Conservation (phyloP, 2,888 invertebrate species). For the Adineta ricciae region DNA sequence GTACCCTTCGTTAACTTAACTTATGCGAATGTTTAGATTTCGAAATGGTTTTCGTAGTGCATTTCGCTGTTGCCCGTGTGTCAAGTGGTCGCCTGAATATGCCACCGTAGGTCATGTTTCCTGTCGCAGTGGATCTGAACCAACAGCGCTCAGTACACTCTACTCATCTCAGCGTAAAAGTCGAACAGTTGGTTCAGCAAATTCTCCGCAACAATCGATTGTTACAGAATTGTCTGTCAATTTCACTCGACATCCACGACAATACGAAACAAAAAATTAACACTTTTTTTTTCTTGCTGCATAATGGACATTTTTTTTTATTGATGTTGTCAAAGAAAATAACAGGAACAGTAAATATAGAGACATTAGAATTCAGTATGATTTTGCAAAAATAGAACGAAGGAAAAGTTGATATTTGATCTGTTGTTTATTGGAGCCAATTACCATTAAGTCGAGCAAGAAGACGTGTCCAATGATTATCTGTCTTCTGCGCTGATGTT, state of each 20-base stretch:
- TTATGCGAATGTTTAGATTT: slow-evolving; percentile 35
- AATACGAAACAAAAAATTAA: neutral
- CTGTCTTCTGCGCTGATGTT: neutral
- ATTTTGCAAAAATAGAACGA: neutral
- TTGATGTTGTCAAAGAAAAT: neutral
- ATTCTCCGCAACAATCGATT: neutral
- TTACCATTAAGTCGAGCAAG: neutral
- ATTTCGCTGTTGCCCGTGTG: slow-evolving; percentile 2
- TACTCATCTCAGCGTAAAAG: slow-evolving; percentile 15
- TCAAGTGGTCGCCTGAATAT: neutral
- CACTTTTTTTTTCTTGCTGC: neutral
- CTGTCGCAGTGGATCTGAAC: neutral
- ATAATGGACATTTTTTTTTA: neutral
- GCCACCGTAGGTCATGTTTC: neutral
- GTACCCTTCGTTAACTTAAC: too few relatives aligned
- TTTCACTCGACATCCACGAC: neutral
- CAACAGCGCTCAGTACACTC: neutral
- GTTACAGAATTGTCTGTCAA: neutral
- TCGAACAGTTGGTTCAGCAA: neutral
- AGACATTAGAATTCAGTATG: neutral
- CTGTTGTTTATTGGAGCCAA: neutral
- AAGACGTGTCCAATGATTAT: neutral
- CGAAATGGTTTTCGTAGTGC: neutral
- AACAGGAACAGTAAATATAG: neutral
- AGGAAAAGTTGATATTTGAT: neutral